These are phyloP conservation scores for Petroica traversi DNA, from an alignment of 2,113 vertebrate species.

Conservation along the genomic window DNA sequence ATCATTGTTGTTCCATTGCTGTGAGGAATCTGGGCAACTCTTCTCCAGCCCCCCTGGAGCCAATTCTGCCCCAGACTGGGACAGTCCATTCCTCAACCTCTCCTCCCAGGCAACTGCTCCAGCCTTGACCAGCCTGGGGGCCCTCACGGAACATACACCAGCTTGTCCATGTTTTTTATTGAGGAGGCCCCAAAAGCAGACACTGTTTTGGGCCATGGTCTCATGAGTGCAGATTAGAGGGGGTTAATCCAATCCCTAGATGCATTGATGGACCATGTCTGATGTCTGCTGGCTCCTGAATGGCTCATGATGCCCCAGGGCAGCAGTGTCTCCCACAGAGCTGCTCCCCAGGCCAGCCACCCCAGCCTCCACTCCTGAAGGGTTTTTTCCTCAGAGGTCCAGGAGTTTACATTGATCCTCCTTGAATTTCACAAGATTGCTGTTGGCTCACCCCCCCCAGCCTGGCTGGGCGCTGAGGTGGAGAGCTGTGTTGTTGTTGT, in stretches of 20 bases:
- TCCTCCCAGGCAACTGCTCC: neutral
- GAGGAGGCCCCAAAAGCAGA: neutral
- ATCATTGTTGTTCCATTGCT: neutral
- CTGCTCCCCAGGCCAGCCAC: fast-evolving
- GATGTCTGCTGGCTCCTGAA: neutral
- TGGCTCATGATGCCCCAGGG: neutral
- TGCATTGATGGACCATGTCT: neutral
- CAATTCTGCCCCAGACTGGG: neutral
- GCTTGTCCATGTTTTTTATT: neutral
- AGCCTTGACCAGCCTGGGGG: neutral
- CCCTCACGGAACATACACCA: fast-evolving
- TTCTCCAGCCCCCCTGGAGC: fast-evolving
- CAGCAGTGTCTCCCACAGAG: fast-evolving
- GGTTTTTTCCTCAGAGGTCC: neutral
- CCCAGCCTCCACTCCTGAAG: neutral
- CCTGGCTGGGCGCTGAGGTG: neutral
- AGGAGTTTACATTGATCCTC: neutral
- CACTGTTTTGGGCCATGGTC: fast-evolving
- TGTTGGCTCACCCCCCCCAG: neutral
- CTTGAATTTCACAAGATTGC: neutral
- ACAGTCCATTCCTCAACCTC: neutral
- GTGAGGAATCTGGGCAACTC: neutral
- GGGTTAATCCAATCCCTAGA: neutral
- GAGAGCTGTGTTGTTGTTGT: neutral
- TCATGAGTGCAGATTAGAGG: neutral